These are phyloP conservation scores for Melanotaenia duboulayi DNA, from an alignment of 2,113 vertebrate genomes.

Conservation along the genomic window DNA sequence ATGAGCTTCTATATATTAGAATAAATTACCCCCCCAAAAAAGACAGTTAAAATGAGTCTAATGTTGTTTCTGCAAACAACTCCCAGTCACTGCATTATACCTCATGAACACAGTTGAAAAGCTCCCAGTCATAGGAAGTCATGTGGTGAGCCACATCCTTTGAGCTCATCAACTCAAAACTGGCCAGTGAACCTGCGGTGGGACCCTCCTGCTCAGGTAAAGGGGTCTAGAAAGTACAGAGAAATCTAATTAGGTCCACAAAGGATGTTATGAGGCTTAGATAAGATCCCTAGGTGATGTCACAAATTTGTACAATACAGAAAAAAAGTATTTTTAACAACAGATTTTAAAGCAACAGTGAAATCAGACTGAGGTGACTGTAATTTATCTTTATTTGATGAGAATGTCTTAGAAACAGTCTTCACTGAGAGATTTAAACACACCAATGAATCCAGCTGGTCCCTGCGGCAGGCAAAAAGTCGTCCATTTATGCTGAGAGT, in stretches of 20 bases:
- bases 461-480: slow-evolving; percentile 92
- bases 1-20: not conserved
- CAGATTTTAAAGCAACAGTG: not conserved
- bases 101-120: slow-evolving; percentile 98
- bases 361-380: not conserved
- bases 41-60: no score
- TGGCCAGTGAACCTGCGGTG: slow-evolving; percentile 87
- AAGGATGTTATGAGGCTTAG: not conserved
- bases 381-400: not conserved
- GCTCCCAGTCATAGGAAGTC: slow-evolving; percentile 97
- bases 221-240: slow-evolving; percentile 83
- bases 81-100: slow-evolving; percentile 70
- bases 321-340: no score
- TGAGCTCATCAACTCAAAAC: slow-evolving; percentile 97
- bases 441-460: slow-evolving; percentile 96
- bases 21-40: no score
- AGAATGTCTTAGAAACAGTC: not conserved
- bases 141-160: slow-evolving; percentile 96
- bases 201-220: slow-evolving; percentile 95
- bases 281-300: not conserved
- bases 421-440: slow-evolving; percentile 57
- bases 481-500: slow-evolving; percentile 93
- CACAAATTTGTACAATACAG: not conserved
- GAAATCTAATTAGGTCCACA: not conserved
- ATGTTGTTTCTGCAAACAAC: not conserved